Percentiles rank a stretch among this genome's conserved stretches.
Evolutionary conservation across 2,888 invertebrate genomes (phyloP).

Genomic region (Acleris holmiana): DNA sequence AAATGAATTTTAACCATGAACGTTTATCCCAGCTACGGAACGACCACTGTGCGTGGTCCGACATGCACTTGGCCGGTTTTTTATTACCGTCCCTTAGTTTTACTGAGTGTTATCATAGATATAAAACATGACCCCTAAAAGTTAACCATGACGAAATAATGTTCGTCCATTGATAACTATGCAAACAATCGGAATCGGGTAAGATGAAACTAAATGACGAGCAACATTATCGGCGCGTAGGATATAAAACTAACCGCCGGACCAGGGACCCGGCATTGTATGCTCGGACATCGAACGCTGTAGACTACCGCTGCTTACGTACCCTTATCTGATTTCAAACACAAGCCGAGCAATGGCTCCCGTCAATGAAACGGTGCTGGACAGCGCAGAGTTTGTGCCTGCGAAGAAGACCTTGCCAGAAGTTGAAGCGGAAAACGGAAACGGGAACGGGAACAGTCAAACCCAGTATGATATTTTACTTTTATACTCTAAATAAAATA

Average conservation of each 20-base stretch:
- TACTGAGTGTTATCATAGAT: not conserved
- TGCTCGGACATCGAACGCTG: conserved; percentile 62
- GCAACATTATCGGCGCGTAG: conserved; percentile 16
- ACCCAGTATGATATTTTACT: conserved; percentile 17
- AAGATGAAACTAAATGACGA: conserved; percentile 42
- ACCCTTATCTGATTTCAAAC: conserved; percentile 44
- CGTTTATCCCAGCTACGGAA: no score
- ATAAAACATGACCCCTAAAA: conserved; percentile 25
- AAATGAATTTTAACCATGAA: no score
- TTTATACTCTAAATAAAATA: no score
- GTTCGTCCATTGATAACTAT: conserved; percentile 19
- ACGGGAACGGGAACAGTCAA: conserved; percentile 42
- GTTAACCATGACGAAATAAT: conserved; percentile 17
- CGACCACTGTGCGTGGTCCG: no score
- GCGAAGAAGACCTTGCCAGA: conserved; percentile 71
- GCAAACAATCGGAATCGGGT: conserved; percentile 27
- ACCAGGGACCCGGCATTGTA: conserved; percentile 61
- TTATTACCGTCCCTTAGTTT: not conserved
- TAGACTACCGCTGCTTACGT: conserved; percentile 53
- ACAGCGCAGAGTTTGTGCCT: conserved; percentile 59
- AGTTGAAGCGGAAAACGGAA: conserved; percentile 68
- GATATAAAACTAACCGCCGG: conserved; percentile 65
- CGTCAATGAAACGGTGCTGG: conserved; percentile 66
- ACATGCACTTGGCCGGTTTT: no score
- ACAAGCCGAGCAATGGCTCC: conserved; percentile 67